Base-by-base conservation (phyloP, 2,888 invertebrate genomes). In the Synergus gifuensis region DNA sequence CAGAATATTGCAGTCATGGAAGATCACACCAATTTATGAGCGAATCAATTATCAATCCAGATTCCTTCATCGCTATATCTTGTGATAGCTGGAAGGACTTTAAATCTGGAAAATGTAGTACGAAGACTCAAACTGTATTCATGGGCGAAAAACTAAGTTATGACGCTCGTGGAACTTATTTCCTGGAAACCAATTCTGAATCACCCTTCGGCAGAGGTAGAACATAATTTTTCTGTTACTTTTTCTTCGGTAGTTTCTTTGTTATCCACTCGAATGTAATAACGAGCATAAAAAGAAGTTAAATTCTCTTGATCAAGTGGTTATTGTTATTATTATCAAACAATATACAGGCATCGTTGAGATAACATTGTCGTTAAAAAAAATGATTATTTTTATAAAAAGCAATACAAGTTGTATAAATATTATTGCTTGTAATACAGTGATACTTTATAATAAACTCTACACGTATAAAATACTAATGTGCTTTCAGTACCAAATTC, bases 1-100 rank as follows among this genome's bases (percentile, higher is more conserved):
- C 92, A 93, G 96, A 95, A 87, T 94, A 93, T 7, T 96, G 96
- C 91, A 96, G 96, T 88, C 96, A 96, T 89, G 94, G 94, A 0
- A 93, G 95, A 78, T 93, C 96, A 0, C 93, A 94, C 87, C 90
- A 93, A 83, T 95, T 93, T 85, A 96, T 95, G 89, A 93, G 93
- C 0, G 95, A 96, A 88, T 96, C 96, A 4, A 94, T 96, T 67
- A 90, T 92, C n/a, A 91, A 93, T 1, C 89, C 92, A 0, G 87
- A 87, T 58, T 93, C 93, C 0, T 96, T 95, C 88, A 89, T 92
- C 8, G 93, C 95, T 0, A 92, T 93, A 58, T 93, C 93, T 5
- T 96, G 96, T 87, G 91, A 93, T 4, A 93, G 91, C 79, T 94
- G 95, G 93, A 88, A 92, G 0, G 90, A 93, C n/a, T 94, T 93